Percentiles rank a stretch among this genome's conserved stretches.
These are phyloP conservation scores for Noctua janthe DNA, from an alignment of 2,888 invertebrate species.

Conservation along the genomic window DNA sequence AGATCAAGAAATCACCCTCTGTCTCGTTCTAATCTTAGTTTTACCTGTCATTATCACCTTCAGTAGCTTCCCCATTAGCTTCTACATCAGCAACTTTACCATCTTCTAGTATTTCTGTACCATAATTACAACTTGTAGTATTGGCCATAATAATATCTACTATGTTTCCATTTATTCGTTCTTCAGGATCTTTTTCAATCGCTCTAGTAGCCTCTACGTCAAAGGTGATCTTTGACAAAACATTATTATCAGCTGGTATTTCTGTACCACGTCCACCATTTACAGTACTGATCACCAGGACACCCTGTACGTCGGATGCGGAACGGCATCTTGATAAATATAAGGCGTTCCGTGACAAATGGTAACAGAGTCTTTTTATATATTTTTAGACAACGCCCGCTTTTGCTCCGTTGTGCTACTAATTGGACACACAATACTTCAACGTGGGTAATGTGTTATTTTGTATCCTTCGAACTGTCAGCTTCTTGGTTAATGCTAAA, in stretches of 20 bases:
- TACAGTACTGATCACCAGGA: slow-evolving; percentile 34
- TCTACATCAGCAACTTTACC: no score
- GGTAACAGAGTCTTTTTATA: slow-evolving; percentile 89
- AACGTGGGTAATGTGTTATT: slow-evolving; percentile 66
- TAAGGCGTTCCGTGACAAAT: slow-evolving; percentile 89
- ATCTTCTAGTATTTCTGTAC: not conserved
- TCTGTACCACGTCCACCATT: slow-evolving; percentile 6
- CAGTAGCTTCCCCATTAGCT: not conserved
- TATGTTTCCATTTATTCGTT: not conserved
- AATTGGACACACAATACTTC: slow-evolving; percentile 89
- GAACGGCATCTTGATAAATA: slow-evolving; percentile 88
- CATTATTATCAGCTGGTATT: not conserved
- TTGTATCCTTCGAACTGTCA: slow-evolving; percentile 62
- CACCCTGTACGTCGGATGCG: slow-evolving; percentile 74
- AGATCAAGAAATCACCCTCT: not conserved
- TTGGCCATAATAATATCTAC: slow-evolving; percentile 6
- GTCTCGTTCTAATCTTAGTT: not conserved
- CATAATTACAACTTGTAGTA: not conserved
- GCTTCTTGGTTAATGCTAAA: slow-evolving; percentile 13
- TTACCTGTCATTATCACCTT: not conserved
- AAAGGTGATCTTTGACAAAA: not conserved
- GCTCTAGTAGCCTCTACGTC: not conserved
- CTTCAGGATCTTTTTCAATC: not conserved
- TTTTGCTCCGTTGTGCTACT: slow-evolving; percentile 78
- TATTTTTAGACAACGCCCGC: slow-evolving; percentile 85